Base-by-base conservation (phyloP, 2,888 invertebrate genomes). In the Leucophenga maculata region DNA sequence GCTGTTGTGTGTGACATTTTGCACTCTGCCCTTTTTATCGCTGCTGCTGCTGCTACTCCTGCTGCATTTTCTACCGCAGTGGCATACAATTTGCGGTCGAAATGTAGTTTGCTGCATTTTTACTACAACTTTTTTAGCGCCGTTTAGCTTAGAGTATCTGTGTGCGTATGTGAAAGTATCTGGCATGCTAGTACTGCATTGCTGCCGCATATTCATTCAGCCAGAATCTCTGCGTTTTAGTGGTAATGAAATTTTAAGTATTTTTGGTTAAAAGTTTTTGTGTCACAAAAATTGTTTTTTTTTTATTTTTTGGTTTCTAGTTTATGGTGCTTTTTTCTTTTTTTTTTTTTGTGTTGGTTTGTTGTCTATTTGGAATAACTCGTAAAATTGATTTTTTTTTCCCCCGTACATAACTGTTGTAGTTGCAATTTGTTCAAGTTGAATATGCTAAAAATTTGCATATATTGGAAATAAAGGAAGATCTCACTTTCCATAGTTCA, bases 171-270 rank as follows among this genome's bases (percentile, higher is more conserved):
- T n/a, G 8, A 59, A n/a, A 9, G n/a, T 26, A 32, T 60, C n/a
- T 32, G 32, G 22, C 13, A 46, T 39, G 39, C 1, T 39, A 6
- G 39, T 9, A 39, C 39, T 39, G 39, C 39, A 39, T 39, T 39
- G 11, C 39, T 39, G 39, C 39, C 11, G 39, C 18, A 14, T 20
- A 48, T 1, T 50, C 8, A 11, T n/a, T 48, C 52, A 26, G 64
- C 46, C 64, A 70, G 71, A 80, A 83, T 83, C 83, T 72, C 77
- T 71, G 74, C 76, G 44, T 69, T 69, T 70, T 69, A 81, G 73
- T 78, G 77, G 80, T 77, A 83, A 79, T 80, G 72, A 80, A 80
- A 83, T 83, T 83, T 83, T 82, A 75, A 82, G 67, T 69, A 75
- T 69, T 68, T 64, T 20, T 44, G 44, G 48, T 31, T 60, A 18